A percentile compares a stretch with the other conserved stretches of the same genome.
Evolutionary conservation across 2,888 invertebrate genomes (phyloP).

Genomic region (Eupithecia dodoneata): DNA sequence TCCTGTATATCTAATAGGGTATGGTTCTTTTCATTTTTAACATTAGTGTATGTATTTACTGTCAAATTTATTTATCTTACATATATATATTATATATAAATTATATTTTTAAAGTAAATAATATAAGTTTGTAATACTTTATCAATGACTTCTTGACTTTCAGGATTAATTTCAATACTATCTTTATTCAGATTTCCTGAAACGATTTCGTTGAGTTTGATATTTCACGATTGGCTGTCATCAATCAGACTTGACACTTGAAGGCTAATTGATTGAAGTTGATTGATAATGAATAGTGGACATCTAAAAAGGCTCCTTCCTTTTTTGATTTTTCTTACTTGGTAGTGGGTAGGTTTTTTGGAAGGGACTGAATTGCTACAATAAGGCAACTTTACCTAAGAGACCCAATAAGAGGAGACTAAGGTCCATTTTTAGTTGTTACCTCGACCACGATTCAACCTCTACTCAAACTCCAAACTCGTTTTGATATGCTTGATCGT

Average conservation of each 20-base stretch:
- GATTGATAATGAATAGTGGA: background rate
- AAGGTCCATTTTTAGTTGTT: too few relatives aligned
- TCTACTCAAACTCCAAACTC: too few relatives aligned
- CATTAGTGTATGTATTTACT: background rate
- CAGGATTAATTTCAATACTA: background rate
- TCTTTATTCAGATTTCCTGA: background rate
- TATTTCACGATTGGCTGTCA: background rate
- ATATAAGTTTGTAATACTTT: background rate
- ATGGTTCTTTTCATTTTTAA: background rate
- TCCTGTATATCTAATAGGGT: too few relatives aligned
- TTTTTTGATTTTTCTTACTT: background rate
- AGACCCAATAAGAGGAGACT: background rate
- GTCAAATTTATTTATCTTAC: background rate
- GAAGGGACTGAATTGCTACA: background rate
- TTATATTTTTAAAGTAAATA: background rate
- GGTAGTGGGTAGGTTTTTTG: background rate
- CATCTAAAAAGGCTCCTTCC: background rate
- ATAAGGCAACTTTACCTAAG: background rate
- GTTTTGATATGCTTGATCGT: too few relatives aligned
- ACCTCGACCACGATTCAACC: too few relatives aligned
- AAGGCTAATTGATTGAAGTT: background rate
- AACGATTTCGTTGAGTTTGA: background rate
- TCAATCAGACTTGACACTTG: background rate
- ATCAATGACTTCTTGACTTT: constrained; percentile 1
- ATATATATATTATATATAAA: too few relatives aligned